Evolutionary conservation across 1,140 invertebrate genomes (phyloP).

Genomic region (Pseudomyrmex concolor): DNA sequence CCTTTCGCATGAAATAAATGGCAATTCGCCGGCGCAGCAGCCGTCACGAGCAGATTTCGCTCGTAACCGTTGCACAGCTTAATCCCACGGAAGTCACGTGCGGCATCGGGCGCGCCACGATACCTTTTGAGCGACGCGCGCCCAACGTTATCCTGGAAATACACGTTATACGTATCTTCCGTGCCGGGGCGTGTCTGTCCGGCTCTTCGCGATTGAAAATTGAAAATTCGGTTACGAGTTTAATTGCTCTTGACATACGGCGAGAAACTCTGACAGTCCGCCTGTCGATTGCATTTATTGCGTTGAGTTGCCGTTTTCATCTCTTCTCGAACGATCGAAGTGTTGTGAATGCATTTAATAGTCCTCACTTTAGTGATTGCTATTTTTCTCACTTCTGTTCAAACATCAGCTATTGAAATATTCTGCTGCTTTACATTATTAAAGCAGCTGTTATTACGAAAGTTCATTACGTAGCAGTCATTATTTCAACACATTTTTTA

Average conservation of each 20-base stretch:
- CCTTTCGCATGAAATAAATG: constrained; percentile 51
- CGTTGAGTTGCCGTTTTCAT: background rate
- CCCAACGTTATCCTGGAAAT: background rate
- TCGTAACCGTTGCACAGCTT: constrained; percentile 42
- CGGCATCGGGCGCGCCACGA: constrained; percentile 16
- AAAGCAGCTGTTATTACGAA: no score
- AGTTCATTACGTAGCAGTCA: no score
- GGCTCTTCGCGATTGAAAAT: constrained; percentile 20
- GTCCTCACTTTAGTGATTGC: background rate
- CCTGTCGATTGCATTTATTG: background rate
- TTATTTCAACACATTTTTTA: no score
- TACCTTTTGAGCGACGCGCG: constrained; percentile 41
- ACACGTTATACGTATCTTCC: background rate
- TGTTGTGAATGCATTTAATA: no score
- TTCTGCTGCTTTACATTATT: no score
- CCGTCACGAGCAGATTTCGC: constrained; percentile 56
- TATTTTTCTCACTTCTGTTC: background rate
- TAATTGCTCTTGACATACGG: constrained; percentile 39
- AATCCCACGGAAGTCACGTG: constrained; percentile 35
- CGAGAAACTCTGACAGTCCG: background rate
- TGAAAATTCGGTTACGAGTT: constrained; percentile 35
- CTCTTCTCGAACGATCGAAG: background rate
- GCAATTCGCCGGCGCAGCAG: constrained; percentile 38
- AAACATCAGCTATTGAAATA: background rate
- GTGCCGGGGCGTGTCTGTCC: background rate